Conservation (phyloP, 2,797 vertebrate genomes). For the Labroides dimidiatus region DNA sequence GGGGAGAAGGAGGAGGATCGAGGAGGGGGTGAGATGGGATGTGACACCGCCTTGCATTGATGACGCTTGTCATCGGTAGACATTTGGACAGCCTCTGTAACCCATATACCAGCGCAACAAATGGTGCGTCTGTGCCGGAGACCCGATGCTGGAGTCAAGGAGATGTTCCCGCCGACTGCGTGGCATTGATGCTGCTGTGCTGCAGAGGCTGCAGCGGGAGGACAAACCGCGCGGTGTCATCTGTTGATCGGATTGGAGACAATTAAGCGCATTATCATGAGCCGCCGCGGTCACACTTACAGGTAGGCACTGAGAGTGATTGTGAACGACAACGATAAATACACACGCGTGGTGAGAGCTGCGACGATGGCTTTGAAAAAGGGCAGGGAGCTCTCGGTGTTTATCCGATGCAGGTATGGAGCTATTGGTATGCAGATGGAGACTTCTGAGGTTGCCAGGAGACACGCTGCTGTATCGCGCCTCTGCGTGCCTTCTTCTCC, state of each 20-base stretch:
- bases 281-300: slow-evolving; percentile 64
- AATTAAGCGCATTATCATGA: slow-evolving; percentile 72
- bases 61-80: slow-evolving; percentile 74
- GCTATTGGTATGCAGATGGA: slow-evolving; percentile 73
- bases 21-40: slow-evolving; percentile 9
- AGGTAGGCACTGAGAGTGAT: slow-evolving; percentile 64
- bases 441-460: slow-evolving; percentile 73
- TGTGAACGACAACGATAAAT: background rate
- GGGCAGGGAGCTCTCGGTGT: slow-evolving; percentile 8
- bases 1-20: background rate
- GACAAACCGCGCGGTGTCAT: slow-evolving; percentile 50
- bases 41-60: slow-evolving; percentile 76
- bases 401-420: slow-evolving; percentile 48
- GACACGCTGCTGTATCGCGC: slow-evolving; percentile 58
- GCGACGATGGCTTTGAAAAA: slow-evolving; percentile 1
- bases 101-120: slow-evolving; percentile 65
- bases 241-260: slow-evolving; percentile 76
- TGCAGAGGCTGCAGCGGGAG: slow-evolving; percentile 45
- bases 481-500: slow-evolving; percentile 22
- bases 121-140: slow-evolving; percentile 51
- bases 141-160: slow-evolving; percentile 40
- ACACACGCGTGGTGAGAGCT: slow-evolving; percentile 1
- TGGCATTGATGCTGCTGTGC: slow-evolving; percentile 27
- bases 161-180: slow-evolving; percentile 42
- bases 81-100: slow-evolving; percentile 76